These are phyloP conservation scores for Enhydra lutris DNA, from an alignment of 2,113 vertebrate genomes.

Conservation along the genomic window DNA sequence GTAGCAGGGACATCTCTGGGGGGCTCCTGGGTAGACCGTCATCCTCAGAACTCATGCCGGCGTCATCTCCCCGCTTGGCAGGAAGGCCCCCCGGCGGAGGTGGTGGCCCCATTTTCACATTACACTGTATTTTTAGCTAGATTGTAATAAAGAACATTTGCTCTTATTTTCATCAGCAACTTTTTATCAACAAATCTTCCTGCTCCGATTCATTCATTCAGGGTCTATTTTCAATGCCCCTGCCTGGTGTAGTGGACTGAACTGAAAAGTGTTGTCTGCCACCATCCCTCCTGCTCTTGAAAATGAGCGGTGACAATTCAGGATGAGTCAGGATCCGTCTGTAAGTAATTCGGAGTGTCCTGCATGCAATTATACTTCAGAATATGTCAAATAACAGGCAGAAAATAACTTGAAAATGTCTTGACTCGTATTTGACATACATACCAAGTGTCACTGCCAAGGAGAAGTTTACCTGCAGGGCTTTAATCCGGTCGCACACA, in stretches of 20 bases:
- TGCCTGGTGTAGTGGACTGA: not conserved
- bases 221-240: not conserved
- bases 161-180: not conserved
- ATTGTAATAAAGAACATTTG: conserved; percentile 54
- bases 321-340: not conserved
- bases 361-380: not conserved
- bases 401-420: not conserved
- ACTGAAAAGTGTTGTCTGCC: rapidly evolving
- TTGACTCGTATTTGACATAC: not conserved
- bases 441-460: rapidly evolving
- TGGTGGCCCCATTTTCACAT: conserved; percentile 89
- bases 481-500: conserved; percentile 91
- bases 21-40: conserved; percentile 85
- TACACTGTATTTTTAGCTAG: conserved; percentile 93
- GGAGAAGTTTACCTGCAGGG: conserved; percentile 88
- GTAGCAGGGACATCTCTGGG: conserved; percentile 82
- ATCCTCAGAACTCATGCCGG: conserved; percentile 86
- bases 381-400: not conserved
- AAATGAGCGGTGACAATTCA: not conserved
- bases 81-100: conserved; percentile 84
- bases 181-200: not conserved
- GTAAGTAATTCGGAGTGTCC: not conserved
- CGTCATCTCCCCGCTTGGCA: conserved; percentile 83
- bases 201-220: not conserved
- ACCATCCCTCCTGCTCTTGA: not conserved